Evolutionary conservation across 2,797 vertebrate species (phyloP).

Genomic region (Typhlichthys subterraneus): DNA sequence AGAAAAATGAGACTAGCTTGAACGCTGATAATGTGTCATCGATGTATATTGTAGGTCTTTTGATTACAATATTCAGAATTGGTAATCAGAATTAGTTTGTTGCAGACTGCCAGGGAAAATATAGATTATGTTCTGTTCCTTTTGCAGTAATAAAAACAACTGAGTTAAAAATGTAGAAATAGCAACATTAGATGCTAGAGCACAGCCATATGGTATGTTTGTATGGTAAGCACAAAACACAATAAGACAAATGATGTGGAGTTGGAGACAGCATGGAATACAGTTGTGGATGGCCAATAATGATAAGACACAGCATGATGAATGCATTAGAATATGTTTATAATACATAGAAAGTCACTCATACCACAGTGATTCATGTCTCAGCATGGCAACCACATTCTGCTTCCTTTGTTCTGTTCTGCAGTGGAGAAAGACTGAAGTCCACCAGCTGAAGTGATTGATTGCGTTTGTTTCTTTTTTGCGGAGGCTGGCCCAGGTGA

Average conservation of each 20-base stretch:
- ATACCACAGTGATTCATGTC: slow-evolving; percentile 8
- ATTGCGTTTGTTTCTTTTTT: background rate
- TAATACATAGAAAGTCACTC: slow-evolving; percentile 10
- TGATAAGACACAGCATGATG: slow-evolving; percentile 1
- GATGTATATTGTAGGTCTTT: background rate
- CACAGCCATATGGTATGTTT: background rate
- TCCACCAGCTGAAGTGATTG: background rate
- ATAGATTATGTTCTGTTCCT: slow-evolving; percentile 10
- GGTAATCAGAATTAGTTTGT: too few species aligned
- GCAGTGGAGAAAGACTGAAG: slow-evolving; percentile 2
- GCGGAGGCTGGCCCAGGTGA: background rate
- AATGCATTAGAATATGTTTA: slow-evolving; percentile 9
- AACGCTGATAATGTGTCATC: slow-evolving; percentile 6
- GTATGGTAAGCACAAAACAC: background rate
- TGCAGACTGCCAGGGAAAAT: slow-evolving; percentile 3
- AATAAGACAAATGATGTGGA: slow-evolving; percentile 4
- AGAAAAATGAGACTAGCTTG: slow-evolving; percentile 15
- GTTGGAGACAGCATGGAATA: slow-evolving; percentile 5
- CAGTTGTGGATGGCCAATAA: slow-evolving; percentile 7
- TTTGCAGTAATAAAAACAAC: background rate
- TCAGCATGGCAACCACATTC: background rate
- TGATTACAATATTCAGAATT: too few species aligned
- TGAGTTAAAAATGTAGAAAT: slow-evolving; percentile 12
- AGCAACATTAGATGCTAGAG: background rate
- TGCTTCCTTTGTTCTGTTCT: background rate